Evolutionary conservation across 2,797 vertebrate genomes (phyloP).

Genomic region (Hephaestus fuliginosus): DNA sequence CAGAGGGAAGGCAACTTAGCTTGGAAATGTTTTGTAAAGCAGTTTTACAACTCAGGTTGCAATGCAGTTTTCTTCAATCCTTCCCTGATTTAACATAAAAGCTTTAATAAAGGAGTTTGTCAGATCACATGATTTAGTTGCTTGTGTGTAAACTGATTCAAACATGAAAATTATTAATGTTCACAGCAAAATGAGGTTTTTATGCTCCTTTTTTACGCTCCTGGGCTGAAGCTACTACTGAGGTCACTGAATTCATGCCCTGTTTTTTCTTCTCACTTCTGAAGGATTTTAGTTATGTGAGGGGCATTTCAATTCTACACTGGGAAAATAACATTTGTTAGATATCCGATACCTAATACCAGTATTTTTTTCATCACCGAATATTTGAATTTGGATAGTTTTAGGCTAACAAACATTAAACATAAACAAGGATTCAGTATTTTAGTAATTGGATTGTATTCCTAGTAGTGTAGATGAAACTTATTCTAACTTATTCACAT

Average conservation of each 20-base stretch:
- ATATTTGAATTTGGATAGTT: neutral
- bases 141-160: neutral
- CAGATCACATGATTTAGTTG: neutral
- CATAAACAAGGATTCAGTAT: neutral
- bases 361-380: neutral
- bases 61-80: neutral
- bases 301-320: neutral
- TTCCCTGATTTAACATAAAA: neutral
- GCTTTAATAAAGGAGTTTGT: neutral
- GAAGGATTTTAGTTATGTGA: neutral
- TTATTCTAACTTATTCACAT: neutral
- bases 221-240: neutral
- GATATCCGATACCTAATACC: neutral
- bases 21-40: neutral
- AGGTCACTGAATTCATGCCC: conserved; percentile 23
- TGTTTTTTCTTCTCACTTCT: neutral
- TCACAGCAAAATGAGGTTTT: conserved; percentile 3
- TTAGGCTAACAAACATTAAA: neutral
- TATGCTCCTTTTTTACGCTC: neutral
- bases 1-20: neutral
- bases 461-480: neutral
- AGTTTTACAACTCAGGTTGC: neutral
- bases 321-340: neutral
- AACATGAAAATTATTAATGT: neutral
- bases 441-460: neutral